Conservation (phyloP, 2,888 invertebrate species). For the Disparrhopalites patrizii region DNA sequence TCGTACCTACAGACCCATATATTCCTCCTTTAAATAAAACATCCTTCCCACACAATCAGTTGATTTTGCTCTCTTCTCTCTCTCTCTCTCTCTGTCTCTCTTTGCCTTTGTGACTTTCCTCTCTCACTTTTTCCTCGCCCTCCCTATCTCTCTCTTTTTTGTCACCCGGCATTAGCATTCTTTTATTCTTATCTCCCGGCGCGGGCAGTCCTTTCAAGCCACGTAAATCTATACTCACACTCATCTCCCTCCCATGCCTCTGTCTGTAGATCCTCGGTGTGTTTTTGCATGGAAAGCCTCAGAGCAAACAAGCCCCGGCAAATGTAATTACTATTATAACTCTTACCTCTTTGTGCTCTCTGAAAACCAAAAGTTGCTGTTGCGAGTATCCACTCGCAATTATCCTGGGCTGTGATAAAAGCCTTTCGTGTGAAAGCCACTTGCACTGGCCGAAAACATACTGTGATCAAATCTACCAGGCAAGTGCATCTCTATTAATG, state of each 20-base stretch:
- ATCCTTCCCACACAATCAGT: constrained; percentile 12
- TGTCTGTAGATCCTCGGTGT: too few relatives aligned
- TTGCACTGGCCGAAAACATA: too few relatives aligned
- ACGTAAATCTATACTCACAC: neutral
- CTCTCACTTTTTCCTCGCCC: neutral
- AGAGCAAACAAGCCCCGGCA: neutral
- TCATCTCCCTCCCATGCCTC: too few relatives aligned
- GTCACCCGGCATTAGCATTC: neutral
- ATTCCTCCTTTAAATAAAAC: constrained; percentile 23
- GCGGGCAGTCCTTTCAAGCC: neutral
- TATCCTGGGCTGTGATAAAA: too few relatives aligned
- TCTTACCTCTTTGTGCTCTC: too few relatives aligned
- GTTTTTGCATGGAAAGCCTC: too few relatives aligned
- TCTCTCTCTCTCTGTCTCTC: neutral
- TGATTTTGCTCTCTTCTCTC: constrained; percentile 2
- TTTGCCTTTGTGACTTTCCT: neutral
- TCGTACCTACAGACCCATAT: constrained; percentile 19
- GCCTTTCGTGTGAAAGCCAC: too few relatives aligned
- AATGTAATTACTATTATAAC: constrained; percentile 3
- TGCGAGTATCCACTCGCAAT: too few relatives aligned
- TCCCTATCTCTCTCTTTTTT: too few relatives aligned
- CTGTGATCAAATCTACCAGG: too few relatives aligned
- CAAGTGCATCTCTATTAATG: too few relatives aligned
- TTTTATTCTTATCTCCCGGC: neutral
- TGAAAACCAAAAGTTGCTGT: too few relatives aligned